Evolutionary conservation across 2,888 invertebrate genomes (phyloP).

Genomic region (Sesia apiformis): DNA sequence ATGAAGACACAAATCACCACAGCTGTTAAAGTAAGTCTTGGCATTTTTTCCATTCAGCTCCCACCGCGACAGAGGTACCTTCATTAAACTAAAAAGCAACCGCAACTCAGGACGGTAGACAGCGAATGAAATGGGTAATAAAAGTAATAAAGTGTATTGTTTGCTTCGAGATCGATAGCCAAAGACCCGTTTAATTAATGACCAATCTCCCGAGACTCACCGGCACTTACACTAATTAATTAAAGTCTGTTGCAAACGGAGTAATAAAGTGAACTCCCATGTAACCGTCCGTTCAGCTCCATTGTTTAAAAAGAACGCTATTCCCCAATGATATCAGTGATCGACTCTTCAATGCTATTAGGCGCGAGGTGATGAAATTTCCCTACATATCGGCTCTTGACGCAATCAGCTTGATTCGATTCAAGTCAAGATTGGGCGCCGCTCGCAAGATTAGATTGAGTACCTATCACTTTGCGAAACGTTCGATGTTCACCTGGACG

Average conservation of each 20-base stretch:
- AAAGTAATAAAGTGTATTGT: constrained; percentile 67
- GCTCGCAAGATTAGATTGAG: constrained; percentile 33
- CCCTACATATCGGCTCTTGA: constrained; percentile 23
- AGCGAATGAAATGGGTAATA: constrained; percentile 54
- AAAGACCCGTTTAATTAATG: constrained; percentile 66
- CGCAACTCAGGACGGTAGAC: constrained; percentile 23
- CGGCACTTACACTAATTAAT: constrained; percentile 70
- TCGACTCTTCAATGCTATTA: constrained; percentile 10
- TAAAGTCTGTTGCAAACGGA: constrained; percentile 43
- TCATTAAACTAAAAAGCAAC: constrained; percentile 27
- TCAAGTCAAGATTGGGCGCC: constrained; percentile 36
- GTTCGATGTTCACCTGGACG: constrained; percentile 23
- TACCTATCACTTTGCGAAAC: constrained; percentile 30
- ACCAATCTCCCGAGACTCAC: constrained; percentile 66
- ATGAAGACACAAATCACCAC: not conserved
- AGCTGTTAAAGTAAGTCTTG: not conserved
- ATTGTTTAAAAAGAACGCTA: constrained; percentile 21
- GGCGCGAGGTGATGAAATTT: constrained; percentile 13
- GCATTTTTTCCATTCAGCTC: not conserved
- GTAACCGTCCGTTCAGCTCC: constrained; percentile 8
- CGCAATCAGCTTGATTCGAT: constrained; percentile 45
- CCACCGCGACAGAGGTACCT: not conserved
- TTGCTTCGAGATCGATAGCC: constrained; percentile 60
- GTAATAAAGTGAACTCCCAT: constrained; percentile 36
- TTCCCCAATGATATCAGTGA: constrained; percentile 8